phyloP scores from a whole-genome alignment of 2,888 invertebrate genomes.

The Lepas anatifera region DNA sequence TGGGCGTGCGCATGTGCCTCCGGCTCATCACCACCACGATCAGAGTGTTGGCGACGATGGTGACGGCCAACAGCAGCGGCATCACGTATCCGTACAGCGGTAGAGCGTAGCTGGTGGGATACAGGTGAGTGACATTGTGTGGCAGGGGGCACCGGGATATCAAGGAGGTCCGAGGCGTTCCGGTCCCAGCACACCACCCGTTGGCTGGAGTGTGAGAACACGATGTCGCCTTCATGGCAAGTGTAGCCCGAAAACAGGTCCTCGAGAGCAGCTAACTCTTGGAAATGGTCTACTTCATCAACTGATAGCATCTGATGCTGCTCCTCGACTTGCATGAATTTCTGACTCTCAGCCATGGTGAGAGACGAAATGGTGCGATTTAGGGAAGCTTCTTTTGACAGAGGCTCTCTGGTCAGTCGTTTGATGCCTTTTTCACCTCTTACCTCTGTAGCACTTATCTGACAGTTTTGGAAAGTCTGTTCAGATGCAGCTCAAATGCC shows the following conservation, averaged over 20 bases:
- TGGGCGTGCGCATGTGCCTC: slow-evolving; percentile 81
- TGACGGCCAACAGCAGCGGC: slow-evolving; percentile 72
- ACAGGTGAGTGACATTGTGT: slow-evolving; percentile 41
- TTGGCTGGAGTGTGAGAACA: not conserved
- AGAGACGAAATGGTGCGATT: too few species aligned
- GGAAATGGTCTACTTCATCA: too few species aligned
- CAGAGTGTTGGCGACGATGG: slow-evolving; percentile 78
- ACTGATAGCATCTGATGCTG: too few species aligned
- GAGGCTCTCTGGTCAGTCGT: too few species aligned
- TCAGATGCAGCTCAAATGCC: too few species aligned
- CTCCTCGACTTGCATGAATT: too few species aligned
- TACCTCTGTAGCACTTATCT: too few species aligned
- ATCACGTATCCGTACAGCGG: slow-evolving; percentile 66
- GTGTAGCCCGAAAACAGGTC: not conserved
- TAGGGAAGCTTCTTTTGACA: too few species aligned
- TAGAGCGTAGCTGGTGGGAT: slow-evolving; percentile 51
- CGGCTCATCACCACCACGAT: slow-evolving; percentile 82
- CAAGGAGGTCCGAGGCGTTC: not conserved
- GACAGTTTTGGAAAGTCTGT: too few species aligned
- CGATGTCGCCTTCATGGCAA: not conserved
- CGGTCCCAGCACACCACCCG: not conserved
- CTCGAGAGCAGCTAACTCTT: too few species aligned
- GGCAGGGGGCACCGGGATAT: not conserved
- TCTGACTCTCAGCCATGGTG: too few species aligned
- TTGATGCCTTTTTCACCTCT: too few species aligned